These are phyloP conservation scores for Caenorhabditis becei DNA, from an alignment of 2,888 invertebrate genomes.

Conservation along the genomic window DNA sequence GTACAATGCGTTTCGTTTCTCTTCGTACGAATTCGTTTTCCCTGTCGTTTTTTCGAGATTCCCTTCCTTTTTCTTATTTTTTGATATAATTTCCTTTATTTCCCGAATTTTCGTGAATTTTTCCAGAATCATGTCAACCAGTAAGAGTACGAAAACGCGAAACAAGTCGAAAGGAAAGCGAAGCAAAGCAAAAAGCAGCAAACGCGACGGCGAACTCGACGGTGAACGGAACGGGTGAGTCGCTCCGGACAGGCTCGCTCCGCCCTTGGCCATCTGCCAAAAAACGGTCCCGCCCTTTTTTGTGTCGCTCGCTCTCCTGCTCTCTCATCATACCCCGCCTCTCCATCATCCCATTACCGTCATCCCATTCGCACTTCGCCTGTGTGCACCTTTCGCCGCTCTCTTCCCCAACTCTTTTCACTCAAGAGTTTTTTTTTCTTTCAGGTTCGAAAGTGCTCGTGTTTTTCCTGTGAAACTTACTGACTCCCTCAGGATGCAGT, in stretches of 20 bases:
- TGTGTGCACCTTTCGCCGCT: too few relatives aligned
- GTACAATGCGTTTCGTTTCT: too few relatives aligned
- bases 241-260: neutral
- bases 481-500: neutral
- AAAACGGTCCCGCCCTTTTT: neutral
- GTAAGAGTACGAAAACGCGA: neutral
- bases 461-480: neutral
- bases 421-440: neutral
- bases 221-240: constrained; percentile 8
- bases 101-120: neutral
- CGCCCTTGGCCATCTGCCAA: neutral
- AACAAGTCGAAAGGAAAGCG: neutral
- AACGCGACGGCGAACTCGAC: neutral
- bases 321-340: too few relatives aligned
- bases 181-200: neutral
- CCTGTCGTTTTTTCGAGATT: too few relatives aligned
- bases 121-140: neutral
- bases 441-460: constrained; percentile 17
- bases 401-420: too few relatives aligned
- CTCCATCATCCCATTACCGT: too few relatives aligned
- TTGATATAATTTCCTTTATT: neutral
- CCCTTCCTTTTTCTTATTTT: neutral
- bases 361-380: too few relatives aligned
- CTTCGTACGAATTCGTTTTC: too few relatives aligned
- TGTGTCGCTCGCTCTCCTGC: neutral